phyloP scores from a whole-genome alignment of 2,888 invertebrate genomes.

The Acanthosepion lycidas region DNA sequence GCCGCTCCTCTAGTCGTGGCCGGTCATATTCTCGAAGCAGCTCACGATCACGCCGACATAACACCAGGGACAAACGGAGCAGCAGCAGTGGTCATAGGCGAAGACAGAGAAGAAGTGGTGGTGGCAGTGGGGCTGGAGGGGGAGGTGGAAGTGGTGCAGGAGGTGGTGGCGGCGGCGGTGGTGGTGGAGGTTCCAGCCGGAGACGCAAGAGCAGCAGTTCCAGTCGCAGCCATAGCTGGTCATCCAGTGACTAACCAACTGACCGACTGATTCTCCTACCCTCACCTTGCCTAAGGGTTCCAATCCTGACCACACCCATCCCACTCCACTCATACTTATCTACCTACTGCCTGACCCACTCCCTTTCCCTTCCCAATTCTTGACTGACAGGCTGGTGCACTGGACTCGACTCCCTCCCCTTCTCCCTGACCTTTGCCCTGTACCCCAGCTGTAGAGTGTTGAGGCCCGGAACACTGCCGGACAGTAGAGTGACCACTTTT shows the following conservation, averaged over 20 bases:
- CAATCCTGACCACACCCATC: background rate
- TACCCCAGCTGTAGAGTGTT: slow-evolving; percentile 10
- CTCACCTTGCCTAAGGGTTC: background rate
- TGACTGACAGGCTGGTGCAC: too few relatives aligned
- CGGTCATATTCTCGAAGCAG: slow-evolving; percentile 44
- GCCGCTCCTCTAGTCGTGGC: slow-evolving; percentile 38
- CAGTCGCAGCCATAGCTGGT: slow-evolving; percentile 44
- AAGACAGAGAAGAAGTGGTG: background rate
- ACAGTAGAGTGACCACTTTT: slow-evolving; percentile 22
- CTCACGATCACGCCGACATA: slow-evolving; percentile 34
- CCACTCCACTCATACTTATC: background rate
- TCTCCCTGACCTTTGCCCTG: background rate
- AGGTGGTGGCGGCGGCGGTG: background rate
- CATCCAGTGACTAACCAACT: slow-evolving; percentile 43
- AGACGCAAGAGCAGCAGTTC: slow-evolving; percentile 43
- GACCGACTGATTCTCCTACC: slow-evolving; percentile 14
- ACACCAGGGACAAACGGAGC: slow-evolving; percentile 36
- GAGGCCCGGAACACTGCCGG: slow-evolving; percentile 22
- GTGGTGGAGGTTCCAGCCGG: background rate
- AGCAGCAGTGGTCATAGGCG: slow-evolving; percentile 35
- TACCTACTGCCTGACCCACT: background rate
- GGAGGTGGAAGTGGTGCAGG: background rate
- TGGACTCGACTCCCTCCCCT: background rate
- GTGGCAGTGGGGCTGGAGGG: background rate
- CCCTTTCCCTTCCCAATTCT: background rate